Conservation (phyloP, 2,113 vertebrate genomes). For the Hydropotes inermis region DNA sequence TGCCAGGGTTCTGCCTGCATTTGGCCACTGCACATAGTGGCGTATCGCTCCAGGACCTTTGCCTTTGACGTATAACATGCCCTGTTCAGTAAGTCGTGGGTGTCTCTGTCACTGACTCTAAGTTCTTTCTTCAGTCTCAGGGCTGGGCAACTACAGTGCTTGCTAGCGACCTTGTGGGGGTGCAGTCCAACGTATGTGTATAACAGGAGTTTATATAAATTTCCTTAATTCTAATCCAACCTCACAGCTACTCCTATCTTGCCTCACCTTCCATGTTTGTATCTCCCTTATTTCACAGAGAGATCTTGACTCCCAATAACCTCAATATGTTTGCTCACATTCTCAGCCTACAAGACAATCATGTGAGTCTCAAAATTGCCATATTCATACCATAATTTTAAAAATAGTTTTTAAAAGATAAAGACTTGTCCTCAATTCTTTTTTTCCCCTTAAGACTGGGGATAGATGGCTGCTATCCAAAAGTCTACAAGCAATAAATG, state of each 20-base stretch:
- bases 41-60: neutral
- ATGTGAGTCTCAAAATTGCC: neutral
- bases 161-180: neutral
- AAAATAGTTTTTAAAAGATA: neutral
- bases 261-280: neutral
- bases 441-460: neutral
- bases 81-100: neutral
- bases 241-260: neutral
- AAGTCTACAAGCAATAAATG: too few species aligned
- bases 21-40: too few species aligned
- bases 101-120: neutral
- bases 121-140: neutral
- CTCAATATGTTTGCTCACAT: neutral
- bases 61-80: neutral
- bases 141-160: too few species aligned
- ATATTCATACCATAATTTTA: neutral
- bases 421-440: neutral
- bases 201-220: neutral
- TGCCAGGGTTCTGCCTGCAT: fast-evolving
- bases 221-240: neutral
- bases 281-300: neutral
- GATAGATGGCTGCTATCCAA: neutral
- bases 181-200: neutral
- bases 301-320: neutral
- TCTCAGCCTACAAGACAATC: neutral